Evolutionary conservation across 2,113 vertebrate genomes (phyloP), one percentile per base, ranked within the genome.

Genomic region (Capricornis sumatraensis): DNA sequence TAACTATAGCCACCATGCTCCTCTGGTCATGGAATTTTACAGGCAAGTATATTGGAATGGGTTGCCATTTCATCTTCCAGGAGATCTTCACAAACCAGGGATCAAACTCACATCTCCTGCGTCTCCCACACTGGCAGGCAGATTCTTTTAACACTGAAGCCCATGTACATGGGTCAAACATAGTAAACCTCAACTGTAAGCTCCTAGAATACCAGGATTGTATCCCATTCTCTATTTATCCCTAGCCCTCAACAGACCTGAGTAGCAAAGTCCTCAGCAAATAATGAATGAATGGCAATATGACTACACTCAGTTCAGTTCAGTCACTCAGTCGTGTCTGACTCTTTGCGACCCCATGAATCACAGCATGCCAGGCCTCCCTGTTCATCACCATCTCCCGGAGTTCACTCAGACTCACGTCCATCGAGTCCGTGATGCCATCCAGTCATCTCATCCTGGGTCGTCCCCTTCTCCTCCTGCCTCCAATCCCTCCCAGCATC

Each of bases 141-240:
- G 23, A 76, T 27, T 76, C 71, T 43, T 43, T 43, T 76, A 76
- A 13, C 71, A 76, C 36, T 15, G 23, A 76, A 76, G 71, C 71
- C 71, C 12, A 52, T 30, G 47, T 47, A 45, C 17, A 30, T 7
- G 16, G 17, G 45, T 33, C 53, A 64, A 87, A 85, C 15, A 64
- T 2, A 36, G 9, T 27, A 82, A 79, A 36, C 7, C 50, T 47
- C 19, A n/a, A 19, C 27, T 17, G 45, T 10, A 53, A 91, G 21
- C 60, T 55, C 28, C 67, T 8, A 62, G 9, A 50, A 53, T 53
- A n/a, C 21, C 40, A 23, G 25, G 14, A 92, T 23, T 89, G 0
- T 11, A 40, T n/a, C 64, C 16, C 9, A 33, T 25, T 16, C 13
- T 23, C 30, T 30, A 14, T 0, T 23, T 0, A 27, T 16, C 27